These are phyloP conservation scores for Oreotrochilus melanogaster DNA, from an alignment of 2,113 vertebrate genomes.

Conservation along the genomic window DNA sequence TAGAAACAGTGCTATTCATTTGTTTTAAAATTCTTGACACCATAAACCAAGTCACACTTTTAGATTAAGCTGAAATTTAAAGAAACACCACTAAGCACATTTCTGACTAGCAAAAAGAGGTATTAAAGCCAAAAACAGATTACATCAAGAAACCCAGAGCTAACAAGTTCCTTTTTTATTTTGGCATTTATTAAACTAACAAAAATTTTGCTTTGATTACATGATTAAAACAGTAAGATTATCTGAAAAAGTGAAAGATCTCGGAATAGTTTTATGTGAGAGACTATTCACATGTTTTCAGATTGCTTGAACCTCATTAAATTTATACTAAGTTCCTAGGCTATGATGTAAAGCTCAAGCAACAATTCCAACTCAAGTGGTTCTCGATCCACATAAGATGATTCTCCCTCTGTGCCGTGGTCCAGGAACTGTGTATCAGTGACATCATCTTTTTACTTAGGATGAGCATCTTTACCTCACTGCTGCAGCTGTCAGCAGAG, in stretches of 20 bases:
- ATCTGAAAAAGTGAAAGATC: neutral
- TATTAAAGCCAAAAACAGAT: neutral
- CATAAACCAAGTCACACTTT: neutral
- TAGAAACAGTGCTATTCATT: neutral
- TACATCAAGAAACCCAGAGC: neutral
- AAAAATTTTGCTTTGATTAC: neutral
- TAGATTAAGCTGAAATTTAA: neutral
- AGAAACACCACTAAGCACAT: neutral
- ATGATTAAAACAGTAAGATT: neutral
- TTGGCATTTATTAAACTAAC: neutral
- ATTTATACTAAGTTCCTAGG: neutral
- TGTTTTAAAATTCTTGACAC: neutral
- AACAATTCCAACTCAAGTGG: neutral
- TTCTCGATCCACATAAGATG: neutral
- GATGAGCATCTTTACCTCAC: neutral
- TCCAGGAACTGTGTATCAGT: neutral
- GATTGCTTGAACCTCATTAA: neutral
- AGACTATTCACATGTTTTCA: neutral
- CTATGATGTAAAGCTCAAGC: neutral
- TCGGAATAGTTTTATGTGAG: neutral
- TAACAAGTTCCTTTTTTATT: neutral
- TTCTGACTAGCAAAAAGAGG: neutral
- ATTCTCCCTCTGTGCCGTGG: fast-evolving
- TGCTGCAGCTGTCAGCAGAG: neutral
- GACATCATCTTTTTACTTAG: neutral